These are phyloP conservation scores for Tribolium castaneum DNA, from an alignment of 1,140 invertebrate genomes.

Conservation along the genomic window DNA sequence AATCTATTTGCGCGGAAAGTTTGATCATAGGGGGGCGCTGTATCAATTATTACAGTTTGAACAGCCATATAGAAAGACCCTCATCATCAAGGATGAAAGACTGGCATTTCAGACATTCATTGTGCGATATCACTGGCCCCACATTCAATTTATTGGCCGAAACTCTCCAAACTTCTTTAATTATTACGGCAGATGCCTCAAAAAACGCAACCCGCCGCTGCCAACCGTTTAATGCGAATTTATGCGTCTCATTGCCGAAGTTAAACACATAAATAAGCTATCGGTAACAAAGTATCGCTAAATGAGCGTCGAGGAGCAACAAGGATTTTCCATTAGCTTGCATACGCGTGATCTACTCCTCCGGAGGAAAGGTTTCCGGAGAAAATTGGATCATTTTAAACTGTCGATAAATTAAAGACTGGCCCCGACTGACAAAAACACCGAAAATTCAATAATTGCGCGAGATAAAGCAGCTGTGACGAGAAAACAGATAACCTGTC, in stretches of 20 bases:
- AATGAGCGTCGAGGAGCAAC: conserved; percentile 25
- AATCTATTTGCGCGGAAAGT: conserved; percentile 21
- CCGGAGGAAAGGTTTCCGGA: neutral
- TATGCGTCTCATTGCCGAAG: conserved; percentile 18
- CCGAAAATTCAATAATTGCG: neutral
- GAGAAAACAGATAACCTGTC: neutral
- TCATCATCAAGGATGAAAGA: conserved; percentile 28
- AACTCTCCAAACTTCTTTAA: conserved; percentile 32
- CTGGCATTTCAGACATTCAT: conserved; percentile 32
- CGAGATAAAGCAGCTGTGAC: neutral
- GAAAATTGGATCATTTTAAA: neutral
- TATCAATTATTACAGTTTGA: conserved; percentile 35
- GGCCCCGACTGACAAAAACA: too few species aligned
- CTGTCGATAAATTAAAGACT: neutral
- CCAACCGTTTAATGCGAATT: conserved; percentile 17
- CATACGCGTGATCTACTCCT: conserved; percentile 8
- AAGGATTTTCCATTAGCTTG: conserved; percentile 29
- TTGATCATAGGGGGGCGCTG: neutral
- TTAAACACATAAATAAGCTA: conserved; percentile 29
- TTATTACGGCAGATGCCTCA: conserved; percentile 14
- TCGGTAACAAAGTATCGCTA: conserved; percentile 26
- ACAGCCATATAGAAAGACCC: conserved; percentile 27
- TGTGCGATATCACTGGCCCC: conserved; percentile 11
- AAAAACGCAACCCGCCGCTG: neutral
- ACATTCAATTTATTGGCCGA: conserved; percentile 19